Percentiles rank a stretch among this genome's conserved stretches.
These are phyloP conservation scores for Diceros bicornis DNA, from an alignment of 2,797 vertebrate species.

Conservation along the genomic window DNA sequence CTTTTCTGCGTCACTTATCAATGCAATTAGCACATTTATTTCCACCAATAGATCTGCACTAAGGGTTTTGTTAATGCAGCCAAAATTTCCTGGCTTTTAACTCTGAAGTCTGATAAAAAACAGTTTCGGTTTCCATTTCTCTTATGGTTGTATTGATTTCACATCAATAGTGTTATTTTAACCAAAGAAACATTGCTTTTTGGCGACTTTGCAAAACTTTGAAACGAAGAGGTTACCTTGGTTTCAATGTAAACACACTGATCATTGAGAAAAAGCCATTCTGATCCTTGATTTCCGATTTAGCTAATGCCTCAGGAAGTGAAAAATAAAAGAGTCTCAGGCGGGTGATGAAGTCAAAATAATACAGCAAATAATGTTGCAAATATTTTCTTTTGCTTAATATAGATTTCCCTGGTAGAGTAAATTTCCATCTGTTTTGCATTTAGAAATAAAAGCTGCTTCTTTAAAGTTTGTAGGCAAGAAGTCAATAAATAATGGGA, in stretches of 20 bases:
- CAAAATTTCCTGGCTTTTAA: conserved; percentile 51
- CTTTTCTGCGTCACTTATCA: conserved; percentile 45
- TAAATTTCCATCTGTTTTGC: conserved; percentile 71
- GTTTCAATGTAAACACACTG: conserved; percentile 44
- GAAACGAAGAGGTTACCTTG: conserved; percentile 65
- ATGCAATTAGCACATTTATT: conserved; percentile 48
- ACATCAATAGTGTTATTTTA: conserved; percentile 66
- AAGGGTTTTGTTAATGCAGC: not conserved
- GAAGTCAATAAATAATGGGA: conserved; percentile 67
- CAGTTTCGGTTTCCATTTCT: conserved; percentile 78
- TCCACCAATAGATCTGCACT: not conserved
- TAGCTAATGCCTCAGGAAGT: conserved; percentile 68
- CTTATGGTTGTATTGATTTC: conserved; percentile 40
- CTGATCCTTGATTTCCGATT: conserved; percentile 60
- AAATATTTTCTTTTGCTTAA: conserved; percentile 69
- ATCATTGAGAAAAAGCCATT: conserved; percentile 48
- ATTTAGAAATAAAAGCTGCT: conserved; percentile 74
- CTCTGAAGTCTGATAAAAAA: conserved; percentile 33
- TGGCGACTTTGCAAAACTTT: conserved; percentile 69
- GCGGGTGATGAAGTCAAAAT: conserved; percentile 70
- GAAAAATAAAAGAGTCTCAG: conserved; percentile 68
- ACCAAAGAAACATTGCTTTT: conserved; percentile 70
- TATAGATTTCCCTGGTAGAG: conserved; percentile 17
- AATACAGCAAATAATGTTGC: conserved; percentile 44
- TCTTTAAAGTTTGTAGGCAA: conserved; percentile 69